phyloP scores from a whole-genome alignment of 1,140 invertebrate species.

The Leptinotarsa texana region DNA sequence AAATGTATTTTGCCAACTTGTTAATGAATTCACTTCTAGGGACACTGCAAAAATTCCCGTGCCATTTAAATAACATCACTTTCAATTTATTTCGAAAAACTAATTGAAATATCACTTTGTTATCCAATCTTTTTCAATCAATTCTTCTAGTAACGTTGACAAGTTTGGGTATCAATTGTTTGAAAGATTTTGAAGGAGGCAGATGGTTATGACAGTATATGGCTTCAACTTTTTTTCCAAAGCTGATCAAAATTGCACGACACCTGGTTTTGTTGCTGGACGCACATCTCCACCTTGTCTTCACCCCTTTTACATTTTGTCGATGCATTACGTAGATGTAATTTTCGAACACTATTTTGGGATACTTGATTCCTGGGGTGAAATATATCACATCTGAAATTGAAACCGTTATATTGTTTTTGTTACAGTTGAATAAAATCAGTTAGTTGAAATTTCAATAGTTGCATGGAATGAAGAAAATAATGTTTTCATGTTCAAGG shows the following conservation, averaged over 20 bases:
- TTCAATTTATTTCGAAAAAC: no score
- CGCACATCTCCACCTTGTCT: conserved; percentile 42
- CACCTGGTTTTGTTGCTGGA: conserved; percentile 38
- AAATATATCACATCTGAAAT: conserved; percentile 42
- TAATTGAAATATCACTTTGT: no score
- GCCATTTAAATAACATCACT: no score
- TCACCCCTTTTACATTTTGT: conserved; percentile 20
- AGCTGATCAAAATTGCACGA: conserved; percentile 35
- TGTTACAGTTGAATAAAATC: no score
- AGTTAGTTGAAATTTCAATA: no score
- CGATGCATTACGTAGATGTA: conserved; percentile 37
- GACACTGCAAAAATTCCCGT: no score
- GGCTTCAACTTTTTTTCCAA: conserved; percentile 38
- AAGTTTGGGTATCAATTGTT: not conserved
- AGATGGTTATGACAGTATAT: conserved; percentile 38
- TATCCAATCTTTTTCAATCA: no score
- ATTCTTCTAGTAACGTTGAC: not conserved
- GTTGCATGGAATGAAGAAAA: no score
- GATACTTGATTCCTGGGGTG: conserved; percentile 35
- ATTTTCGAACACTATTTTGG: conserved; percentile 38
- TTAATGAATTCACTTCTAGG: no score
- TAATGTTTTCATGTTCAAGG: no score
- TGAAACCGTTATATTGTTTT: not conserved
- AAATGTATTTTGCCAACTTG: no score
- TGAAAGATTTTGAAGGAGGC: conserved; percentile 12